phyloP scores from a whole-genome alignment of 2,888 invertebrate genomes.

The Diarsia rubi region DNA sequence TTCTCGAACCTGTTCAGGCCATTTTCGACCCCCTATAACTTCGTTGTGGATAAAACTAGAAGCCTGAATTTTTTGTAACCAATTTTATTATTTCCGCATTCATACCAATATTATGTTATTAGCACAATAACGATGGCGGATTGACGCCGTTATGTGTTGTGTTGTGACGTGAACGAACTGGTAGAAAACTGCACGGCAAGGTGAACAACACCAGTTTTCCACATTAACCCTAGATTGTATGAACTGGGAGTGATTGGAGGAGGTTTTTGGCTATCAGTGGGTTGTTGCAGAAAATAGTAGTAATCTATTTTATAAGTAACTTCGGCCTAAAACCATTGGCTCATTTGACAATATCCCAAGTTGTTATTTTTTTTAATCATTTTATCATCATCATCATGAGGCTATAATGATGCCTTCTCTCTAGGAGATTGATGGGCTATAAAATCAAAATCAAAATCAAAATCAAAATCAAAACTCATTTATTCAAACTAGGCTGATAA shows the following conservation, averaged over 20 bases:
- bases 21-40: too few relatives aligned
- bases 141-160: background rate
- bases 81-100: background rate
- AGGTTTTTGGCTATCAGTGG: background rate
- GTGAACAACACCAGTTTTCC: background rate
- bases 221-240: background rate
- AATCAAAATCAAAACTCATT: too few relatives aligned
- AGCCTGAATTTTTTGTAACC: too few relatives aligned
- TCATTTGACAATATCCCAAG: background rate
- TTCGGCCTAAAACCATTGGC: background rate
- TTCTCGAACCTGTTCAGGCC: too few relatives aligned
- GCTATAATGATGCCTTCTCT: too few relatives aligned
- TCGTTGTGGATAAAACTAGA: too few relatives aligned
- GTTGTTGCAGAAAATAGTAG: background rate
- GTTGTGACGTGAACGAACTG: background rate
- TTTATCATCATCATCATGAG: too few relatives aligned
- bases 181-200: background rate
- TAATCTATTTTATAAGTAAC: background rate
- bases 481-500: too few relatives aligned
- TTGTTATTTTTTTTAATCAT: background rate
- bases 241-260: background rate
- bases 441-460: too few relatives aligned
- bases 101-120: background rate
- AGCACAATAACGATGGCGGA: background rate
- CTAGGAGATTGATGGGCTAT: too few relatives aligned